These are phyloP conservation scores for Apis florea DNA, from an alignment of 1,140 invertebrate genomes.

Conservation along the genomic window DNA sequence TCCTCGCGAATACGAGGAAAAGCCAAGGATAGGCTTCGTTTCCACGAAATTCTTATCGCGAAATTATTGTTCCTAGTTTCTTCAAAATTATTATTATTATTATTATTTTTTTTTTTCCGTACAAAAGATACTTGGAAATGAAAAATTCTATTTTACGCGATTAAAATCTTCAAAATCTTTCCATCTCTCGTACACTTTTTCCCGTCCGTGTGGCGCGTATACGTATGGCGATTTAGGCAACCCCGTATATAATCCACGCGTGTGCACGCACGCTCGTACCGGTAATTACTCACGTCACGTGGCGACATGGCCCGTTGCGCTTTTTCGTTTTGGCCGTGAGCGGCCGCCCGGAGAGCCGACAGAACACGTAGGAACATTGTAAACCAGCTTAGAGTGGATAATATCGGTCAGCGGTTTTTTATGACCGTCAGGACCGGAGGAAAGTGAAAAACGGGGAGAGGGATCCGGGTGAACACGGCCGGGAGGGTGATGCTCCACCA, in stretches of 20 bases:
- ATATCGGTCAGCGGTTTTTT: conserved; percentile 57
- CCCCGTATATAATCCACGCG: background rate
- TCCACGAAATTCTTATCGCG: no score
- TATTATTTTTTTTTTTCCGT: no score
- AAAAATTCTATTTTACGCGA: no score
- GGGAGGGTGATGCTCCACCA: conserved; percentile 9
- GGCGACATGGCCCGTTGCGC: conserved; percentile 26
- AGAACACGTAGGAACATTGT: conserved; percentile 42
- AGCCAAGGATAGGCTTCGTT: no score
- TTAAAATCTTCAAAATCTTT: background rate
- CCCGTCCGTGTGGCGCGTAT: no score
- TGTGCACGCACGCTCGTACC: conserved; percentile 28
- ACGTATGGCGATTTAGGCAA: background rate
- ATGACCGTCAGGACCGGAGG: conserved; percentile 32
- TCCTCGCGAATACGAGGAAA: no score
- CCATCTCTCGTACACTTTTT: no score
- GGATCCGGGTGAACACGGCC: background rate
- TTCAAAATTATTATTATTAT: no score
- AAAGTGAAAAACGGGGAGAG: conserved; percentile 26
- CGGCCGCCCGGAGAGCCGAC: conserved; percentile 42
- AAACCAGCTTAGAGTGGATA: conserved; percentile 51
- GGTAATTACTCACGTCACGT: conserved; percentile 57
- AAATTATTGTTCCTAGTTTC: no score
- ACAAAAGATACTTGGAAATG: no score
- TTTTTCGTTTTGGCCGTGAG: conserved; percentile 25